These are phyloP conservation scores for Apomyelois bistriatella DNA, from an alignment of 2,888 invertebrate species.

Conservation along the genomic window DNA sequence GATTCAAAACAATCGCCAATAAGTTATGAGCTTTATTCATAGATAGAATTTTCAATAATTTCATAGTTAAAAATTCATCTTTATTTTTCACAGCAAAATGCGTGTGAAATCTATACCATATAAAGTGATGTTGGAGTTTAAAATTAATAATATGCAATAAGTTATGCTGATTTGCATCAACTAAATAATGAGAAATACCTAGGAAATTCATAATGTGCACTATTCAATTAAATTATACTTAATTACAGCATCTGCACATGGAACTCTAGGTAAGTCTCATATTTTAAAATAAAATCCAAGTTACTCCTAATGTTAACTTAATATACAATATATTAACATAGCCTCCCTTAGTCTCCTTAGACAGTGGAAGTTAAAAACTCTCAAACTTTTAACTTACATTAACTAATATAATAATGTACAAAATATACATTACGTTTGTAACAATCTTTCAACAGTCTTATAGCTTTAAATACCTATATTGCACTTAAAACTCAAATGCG, in stretches of 20 bases:
- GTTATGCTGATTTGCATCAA: constrained; percentile 29
- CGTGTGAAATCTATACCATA: constrained; percentile 8
- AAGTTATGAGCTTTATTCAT: constrained; percentile 29
- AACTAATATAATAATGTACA: constrained; percentile 73
- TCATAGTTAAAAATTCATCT: neutral
- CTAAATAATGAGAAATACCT: constrained; percentile 23
- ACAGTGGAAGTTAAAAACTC: constrained; percentile 52
- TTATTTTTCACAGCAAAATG: constrained; percentile 8
- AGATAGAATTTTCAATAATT: neutral
- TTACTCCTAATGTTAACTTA: constrained; percentile 36
- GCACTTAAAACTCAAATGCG: constrained; percentile 46
- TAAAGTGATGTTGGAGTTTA: constrained; percentile 22
- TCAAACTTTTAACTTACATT: constrained; percentile 56
- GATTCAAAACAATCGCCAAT: constrained; percentile 39
- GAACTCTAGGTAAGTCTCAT: constrained; percentile 23
- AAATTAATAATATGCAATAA: constrained; percentile 34
- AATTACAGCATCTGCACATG: constrained; percentile 15
- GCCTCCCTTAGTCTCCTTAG: constrained; percentile 40
- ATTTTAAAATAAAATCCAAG: constrained; percentile 34
- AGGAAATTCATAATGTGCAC: constrained; percentile 27
- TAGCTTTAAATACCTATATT: constrained; percentile 74
- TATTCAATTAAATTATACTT: constrained; percentile 21
- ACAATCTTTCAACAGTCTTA: constrained; percentile 79
- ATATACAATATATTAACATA: constrained; percentile 44
- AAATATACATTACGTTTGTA: constrained; percentile 70